Conservation (phyloP, 1,140 invertebrate species). For the Drosophila sucinea region DNA sequence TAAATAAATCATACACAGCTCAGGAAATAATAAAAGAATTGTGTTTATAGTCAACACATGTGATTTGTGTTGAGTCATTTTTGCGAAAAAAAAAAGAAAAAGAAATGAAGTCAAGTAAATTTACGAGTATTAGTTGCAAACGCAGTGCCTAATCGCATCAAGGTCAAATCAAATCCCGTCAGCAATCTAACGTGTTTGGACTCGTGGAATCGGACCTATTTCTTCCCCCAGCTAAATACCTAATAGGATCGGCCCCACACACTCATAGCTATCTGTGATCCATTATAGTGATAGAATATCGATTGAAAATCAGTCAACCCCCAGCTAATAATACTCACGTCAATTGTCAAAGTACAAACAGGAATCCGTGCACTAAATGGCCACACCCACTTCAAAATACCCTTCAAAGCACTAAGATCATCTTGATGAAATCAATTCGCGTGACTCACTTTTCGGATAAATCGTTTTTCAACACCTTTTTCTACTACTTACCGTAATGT, state of each 20-base stretch:
- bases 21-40: conserved; percentile 13
- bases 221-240: not conserved
- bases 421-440: too few relatives aligned
- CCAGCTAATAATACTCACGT: conserved; percentile 9
- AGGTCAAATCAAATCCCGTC: conserved; percentile 7
- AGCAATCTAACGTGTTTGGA: not conserved
- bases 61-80: conserved; percentile 8
- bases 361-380: not conserved
- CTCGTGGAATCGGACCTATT: not conserved
- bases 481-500: too few relatives aligned
- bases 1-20: conserved; percentile 4
- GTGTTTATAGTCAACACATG: not conserved
- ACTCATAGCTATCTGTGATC: not conserved
- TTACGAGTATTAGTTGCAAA: not conserved
- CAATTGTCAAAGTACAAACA: conserved; percentile 14
- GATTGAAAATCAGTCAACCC: not conserved
- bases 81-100: not conserved
- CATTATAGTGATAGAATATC: not conserved
- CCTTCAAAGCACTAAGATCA: not conserved
- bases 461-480: too few relatives aligned
- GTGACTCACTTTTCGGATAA: too few relatives aligned
- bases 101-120: not conserved
- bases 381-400: not conserved
- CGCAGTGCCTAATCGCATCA: not conserved
- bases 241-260: not conserved